These are phyloP conservation scores for Bagarius yarrelli DNA, from an alignment of 2,113 vertebrate genomes.

Conservation along the genomic window DNA sequence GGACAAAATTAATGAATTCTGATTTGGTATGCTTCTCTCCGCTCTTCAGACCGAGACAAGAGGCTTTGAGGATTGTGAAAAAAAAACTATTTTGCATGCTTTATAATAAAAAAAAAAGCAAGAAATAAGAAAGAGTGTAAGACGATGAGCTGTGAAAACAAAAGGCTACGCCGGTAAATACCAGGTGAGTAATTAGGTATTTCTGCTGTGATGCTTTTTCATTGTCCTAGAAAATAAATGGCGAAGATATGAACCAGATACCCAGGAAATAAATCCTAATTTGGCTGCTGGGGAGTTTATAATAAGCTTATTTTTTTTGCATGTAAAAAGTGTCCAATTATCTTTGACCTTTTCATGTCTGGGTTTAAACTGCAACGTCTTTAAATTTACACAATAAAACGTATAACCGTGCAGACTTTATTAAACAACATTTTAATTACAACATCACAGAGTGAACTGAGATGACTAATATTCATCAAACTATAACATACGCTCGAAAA, in stretches of 20 bases:
- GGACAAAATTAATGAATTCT: constrained; percentile 69
- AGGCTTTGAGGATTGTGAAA: constrained; percentile 63
- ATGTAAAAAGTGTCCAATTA: constrained; percentile 6
- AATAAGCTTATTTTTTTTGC: constrained; percentile 4
- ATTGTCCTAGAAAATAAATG: constrained; percentile 69
- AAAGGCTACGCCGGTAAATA: constrained; percentile 60
- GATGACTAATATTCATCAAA: background rate
- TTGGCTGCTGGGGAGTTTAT: constrained; percentile 3
- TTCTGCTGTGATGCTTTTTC: constrained; percentile 57
- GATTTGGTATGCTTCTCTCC: constrained; percentile 64
- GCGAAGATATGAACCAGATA: constrained; percentile 57
- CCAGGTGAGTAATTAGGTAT: constrained; percentile 69
- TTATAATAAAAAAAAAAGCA: constrained; percentile 29
- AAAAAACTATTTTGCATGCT: constrained; percentile 52
- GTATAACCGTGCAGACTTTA: background rate
- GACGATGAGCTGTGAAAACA: constrained; percentile 54
- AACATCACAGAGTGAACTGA: background rate
- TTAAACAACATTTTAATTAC: background rate
- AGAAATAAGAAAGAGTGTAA: constrained; percentile 17
- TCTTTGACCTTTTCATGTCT: constrained; percentile 20
- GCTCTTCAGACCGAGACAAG: constrained; percentile 51
- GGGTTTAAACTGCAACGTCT: background rate
- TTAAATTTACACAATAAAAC: background rate
- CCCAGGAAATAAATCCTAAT: constrained; percentile 32
- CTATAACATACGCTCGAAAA: background rate